Evolutionary conservation across 2,888 invertebrate genomes (phyloP), one percentile per base, ranked within the genome.

Genomic region (Rugalucina vietnamica): DNA sequence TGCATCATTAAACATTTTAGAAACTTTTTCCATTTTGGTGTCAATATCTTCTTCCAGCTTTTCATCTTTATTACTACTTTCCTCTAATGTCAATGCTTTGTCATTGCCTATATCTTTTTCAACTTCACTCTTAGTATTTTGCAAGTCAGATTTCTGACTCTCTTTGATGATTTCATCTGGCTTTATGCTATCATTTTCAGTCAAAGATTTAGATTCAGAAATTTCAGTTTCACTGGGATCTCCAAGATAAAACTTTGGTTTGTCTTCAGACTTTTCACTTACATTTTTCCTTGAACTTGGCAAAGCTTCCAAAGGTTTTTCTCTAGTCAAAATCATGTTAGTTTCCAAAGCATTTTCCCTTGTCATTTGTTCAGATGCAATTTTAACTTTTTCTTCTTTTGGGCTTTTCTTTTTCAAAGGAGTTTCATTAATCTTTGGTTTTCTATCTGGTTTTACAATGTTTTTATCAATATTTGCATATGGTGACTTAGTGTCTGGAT

Each of bases 401-500:
- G 65, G 65, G 18, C 65, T 65, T 5, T 1, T 32, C 65, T 65
- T 65, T 65, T 65, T 65, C 21, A 65, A 14, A 34, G 32, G 34
- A 65, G 65, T 65, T 5, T 65, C 34, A 21, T 12, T 50, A 4
- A 32, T 43, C 29, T 34, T 65, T 34, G 29, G 27, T 37, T 27
- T 29, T 39, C n/a, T 60, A 14, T 76, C 37, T 29, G 24, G 21
- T 24, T 39, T 39, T 36, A 27, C 76, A 65, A 27, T 29, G 29
- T 21, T 49, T 21, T 43, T 60, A 65, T 76, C 76, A 37, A 43
- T 76, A 1, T 43, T 49, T 21, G 60, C 29, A 29, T 21, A 24
- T 14, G 49, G 37, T 73, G 65, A 29, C 43, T 57, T 60, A 37
- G 32, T 49, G 18, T 73, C 65, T 18, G 86, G 74, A 34, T 79